phyloP scores from a whole-genome alignment of 2,888 invertebrate genomes.

The Spodoptera picta region DNA sequence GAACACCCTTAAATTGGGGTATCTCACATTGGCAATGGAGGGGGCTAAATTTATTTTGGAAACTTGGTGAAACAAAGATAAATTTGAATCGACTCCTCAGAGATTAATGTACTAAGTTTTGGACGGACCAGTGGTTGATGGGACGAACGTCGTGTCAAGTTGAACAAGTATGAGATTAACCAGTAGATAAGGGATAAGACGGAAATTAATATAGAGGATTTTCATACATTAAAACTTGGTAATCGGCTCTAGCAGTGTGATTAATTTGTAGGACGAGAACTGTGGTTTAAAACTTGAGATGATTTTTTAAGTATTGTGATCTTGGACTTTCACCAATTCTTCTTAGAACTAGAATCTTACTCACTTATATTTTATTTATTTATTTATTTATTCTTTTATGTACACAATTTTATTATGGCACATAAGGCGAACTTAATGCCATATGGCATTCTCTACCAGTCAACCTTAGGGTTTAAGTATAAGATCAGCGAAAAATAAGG shows the following conservation, averaged over 20 bases:
- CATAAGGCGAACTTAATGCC: too few species aligned
- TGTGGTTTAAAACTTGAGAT: constrained; percentile 2
- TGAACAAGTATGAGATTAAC: constrained; percentile 48
- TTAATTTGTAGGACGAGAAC: constrained; percentile 11
- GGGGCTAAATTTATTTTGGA: constrained; percentile 70
- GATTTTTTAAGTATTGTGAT: constrained; percentile 17
- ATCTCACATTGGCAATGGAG: constrained; percentile 58
- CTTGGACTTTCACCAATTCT: background rate
- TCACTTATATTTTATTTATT: too few species aligned
- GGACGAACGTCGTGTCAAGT: constrained; percentile 52
- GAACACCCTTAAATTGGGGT: constrained; percentile 40
- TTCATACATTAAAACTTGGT: constrained; percentile 45
- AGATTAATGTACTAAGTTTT: constrained; percentile 76
- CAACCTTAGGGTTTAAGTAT: too few species aligned
- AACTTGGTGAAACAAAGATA: constrained; percentile 79
- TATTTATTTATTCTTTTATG: too few species aligned
- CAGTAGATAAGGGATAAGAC: constrained; percentile 25
- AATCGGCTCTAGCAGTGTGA: constrained; percentile 21
- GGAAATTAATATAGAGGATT: constrained; percentile 48
- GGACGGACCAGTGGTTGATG: constrained; percentile 55
- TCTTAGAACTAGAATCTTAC: too few species aligned
- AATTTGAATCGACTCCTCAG: constrained; percentile 73
- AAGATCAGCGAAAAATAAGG: too few species aligned
- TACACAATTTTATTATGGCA: too few species aligned
- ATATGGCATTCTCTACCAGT: too few species aligned